A percentile compares a stretch with the other conserved stretches of the same genome.
Evolutionary conservation across 2,888 invertebrate species (phyloP).

Genomic region (Cylloceria caligata): DNA sequence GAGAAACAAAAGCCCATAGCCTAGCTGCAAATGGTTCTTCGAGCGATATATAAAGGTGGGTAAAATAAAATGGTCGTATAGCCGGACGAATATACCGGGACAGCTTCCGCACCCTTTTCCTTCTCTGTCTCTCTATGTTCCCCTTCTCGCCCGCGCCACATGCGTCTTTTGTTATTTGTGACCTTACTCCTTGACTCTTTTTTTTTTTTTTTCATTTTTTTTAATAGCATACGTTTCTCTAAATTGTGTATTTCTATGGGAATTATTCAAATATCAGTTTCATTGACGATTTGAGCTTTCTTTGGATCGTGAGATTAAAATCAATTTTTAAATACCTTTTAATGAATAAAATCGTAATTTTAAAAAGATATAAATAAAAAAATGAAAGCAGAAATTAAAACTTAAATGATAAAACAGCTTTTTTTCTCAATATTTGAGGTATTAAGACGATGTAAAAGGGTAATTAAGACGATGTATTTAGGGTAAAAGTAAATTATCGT

Average conservation of each 20-base stretch:
- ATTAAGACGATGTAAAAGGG: no score
- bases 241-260: not conserved
- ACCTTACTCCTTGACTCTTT: not conserved
- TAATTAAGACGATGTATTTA: no score
- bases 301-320: not conserved
- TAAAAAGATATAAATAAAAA: no score
- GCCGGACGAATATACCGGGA: conserved; percentile 7
- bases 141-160: not conserved
- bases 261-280: not conserved
- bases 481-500: no score
- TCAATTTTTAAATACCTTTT: not conserved
- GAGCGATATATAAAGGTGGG: conserved; percentile 38
- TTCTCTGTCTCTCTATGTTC: not conserved
- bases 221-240: not conserved
- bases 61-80: conserved; percentile 45
- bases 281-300: not conserved
- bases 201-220: not conserved
- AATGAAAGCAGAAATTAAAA: no score
- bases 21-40: conserved; percentile 51
- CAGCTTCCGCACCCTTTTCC: conserved; percentile 21
- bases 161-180: not conserved
- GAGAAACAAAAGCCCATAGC: conserved; percentile 59
- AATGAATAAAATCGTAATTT: not conserved
- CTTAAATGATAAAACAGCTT: no score
- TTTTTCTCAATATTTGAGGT: no score